Evolutionary conservation across 2,113 vertebrate species (phyloP).

Genomic region (Apeltes quadracus): DNA sequence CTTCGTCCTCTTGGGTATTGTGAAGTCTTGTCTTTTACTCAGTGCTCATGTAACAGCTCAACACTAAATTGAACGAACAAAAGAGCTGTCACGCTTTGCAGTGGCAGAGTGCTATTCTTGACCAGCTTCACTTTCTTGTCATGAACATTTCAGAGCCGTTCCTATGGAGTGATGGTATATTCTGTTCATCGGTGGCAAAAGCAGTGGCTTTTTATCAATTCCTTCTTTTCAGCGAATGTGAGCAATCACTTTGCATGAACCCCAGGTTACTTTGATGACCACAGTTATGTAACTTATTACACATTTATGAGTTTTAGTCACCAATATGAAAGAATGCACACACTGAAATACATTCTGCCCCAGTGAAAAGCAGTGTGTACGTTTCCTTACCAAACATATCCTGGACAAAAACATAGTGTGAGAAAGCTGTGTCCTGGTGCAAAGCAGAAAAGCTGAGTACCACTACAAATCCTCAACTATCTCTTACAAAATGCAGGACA

Average conservation of each 20-base stretch:
- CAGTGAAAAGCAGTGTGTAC: not conserved
- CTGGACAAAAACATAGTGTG: slow-evolving; percentile 16
- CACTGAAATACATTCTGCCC: not conserved
- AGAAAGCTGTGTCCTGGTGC: not conserved
- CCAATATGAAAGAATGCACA: not conserved
- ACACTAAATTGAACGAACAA: slow-evolving; percentile 44
- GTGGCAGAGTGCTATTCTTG: not conserved
- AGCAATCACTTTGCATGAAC: not conserved
- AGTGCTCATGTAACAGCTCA: slow-evolving; percentile 43
- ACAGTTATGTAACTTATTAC: not conserved
- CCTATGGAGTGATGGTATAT: not conserved
- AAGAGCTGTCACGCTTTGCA: slow-evolving; percentile 29
- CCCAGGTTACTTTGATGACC: not conserved
- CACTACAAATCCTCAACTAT: slow-evolving; percentile 30
- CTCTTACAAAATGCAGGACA: slow-evolving; percentile 60
- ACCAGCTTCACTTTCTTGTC: not conserved
- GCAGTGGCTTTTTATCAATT: not conserved
- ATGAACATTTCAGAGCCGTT: not conserved
- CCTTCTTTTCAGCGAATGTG: not conserved
- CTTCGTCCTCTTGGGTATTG: slow-evolving; percentile 9
- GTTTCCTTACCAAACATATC: slow-evolving; percentile 17
- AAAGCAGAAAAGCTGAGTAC: slow-evolving; percentile 33
- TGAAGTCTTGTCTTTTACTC: slow-evolving; percentile 31
- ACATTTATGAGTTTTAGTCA: slow-evolving; percentile 4
- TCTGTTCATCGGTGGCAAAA: not conserved